Evolutionary conservation across 37 sponge, comb jelly and placozoan species (phyloP), one percentile per base, ranked within the genome.

Genomic region (Aphrocallistes beatrix): DNA sequence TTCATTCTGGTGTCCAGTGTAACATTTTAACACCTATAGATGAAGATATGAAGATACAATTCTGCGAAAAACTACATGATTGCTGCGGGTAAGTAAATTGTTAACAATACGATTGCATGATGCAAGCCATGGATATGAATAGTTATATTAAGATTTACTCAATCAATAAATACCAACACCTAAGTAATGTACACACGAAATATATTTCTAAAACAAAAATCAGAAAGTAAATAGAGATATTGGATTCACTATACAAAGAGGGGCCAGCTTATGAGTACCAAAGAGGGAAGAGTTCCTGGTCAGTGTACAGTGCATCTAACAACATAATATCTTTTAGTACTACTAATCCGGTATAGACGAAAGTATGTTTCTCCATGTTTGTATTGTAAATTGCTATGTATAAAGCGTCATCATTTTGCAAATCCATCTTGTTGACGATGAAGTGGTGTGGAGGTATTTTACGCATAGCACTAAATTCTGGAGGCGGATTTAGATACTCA

Each of bases 1-100:
- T 17, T 91, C 92, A 87, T 97, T 97, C 90, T 94, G 93, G 90
- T 97, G 98, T 40, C 98, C 98, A 39, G 90, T 88, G 84, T 97
- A 97, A 13, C 90, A 90, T 82, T 97, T 97, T 37, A 97, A 88
- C 39, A 95, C 94, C 93, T 93, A 86, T 3, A 85, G 34, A 37
- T 19, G 37, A 19, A 9, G 28, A 36, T 32, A 75, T 75, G n/a
- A n/a, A n/a, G n/a, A n/a, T n/a, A n/a, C n/a, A n/a, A 81, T 85
- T 19, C 85, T 69, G n/a, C n/a, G n/a, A n/a, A n/a, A n/a, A n/a
- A n/a, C n/a, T n/a, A n/a, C n/a, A n/a, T n/a, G n/a, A n/a, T n/a
- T n/a, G n/a, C n/a, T n/a, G n/a, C n/a, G n/a, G n/a, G n/a, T n/a
- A n/a, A n/a, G n/a, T n/a, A n/a, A n/a, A n/a, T n/a, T n/a, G n/a